Evolutionary conservation across 2,113 vertebrate species (phyloP), one percentile per base, ranked within the genome.

Genomic region (Meriones unguiculatus): DNA sequence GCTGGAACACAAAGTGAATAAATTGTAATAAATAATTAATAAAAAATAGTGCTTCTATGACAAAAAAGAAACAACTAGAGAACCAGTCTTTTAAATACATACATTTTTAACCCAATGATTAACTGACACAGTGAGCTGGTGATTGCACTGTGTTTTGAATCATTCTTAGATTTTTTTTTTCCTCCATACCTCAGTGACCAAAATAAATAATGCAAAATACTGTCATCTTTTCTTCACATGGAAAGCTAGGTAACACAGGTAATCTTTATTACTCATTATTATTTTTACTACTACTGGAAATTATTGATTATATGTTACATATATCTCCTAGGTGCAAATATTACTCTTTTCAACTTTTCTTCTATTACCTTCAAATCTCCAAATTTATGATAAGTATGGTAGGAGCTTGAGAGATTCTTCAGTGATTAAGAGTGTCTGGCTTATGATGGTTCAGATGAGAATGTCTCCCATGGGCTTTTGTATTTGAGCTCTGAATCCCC

Each of bases 181-280:
- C 78, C 38, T 22, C 11, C 59, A 88, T 54, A 85, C 1, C 62
- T 87, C 54, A 91, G 17, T 24, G 87, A 62, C 5, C 28, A 92
- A 95, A 78, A 25, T 85, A 95, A 95, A 59, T 1, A 54, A 93
- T 70, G 65, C 0, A 50, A 93, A 91, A 30, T 8, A 22, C 41
- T 15, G 4, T 54, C 59, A 92, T 92, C 18, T 69, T 90, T 92
- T 96, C 30, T 89, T 57, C 93, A 91, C 8, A 91, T 20, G 12
- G 38, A 4, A 87, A 78, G 90, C 32, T 14, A 67, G 54, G 13
- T 76, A 32, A 85, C 81, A 78, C 0, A 15, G 7, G 52, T 9
- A 90, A 75, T 2, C 0, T 28, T 57, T 54, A 52, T 32, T 77
- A 13, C 3, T 93, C 59, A 62, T 69, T 80, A 65, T 78, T 69